These are phyloP conservation scores for Holothuria glaberrima DNA, from an alignment of 35 echinoderm and acorn worm genomes.

Conservation along the genomic window DNA sequence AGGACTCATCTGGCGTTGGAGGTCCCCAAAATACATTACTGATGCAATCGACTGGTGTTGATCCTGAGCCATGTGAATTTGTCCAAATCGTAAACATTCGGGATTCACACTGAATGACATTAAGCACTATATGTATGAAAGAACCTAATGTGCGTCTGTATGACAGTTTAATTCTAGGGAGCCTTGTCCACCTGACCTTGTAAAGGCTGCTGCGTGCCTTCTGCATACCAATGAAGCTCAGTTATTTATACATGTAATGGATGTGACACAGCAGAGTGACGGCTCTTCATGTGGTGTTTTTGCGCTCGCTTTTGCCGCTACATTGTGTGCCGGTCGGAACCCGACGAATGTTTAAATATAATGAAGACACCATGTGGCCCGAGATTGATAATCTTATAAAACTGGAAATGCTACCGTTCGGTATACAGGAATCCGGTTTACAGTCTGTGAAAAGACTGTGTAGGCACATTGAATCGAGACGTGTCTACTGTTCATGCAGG, in stretches of 20 bases:
- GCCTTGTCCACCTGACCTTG: conserved; percentile 12
- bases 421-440: not conserved
- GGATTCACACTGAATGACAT: conserved; percentile 8
- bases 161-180: not conserved
- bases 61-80: not conserved
- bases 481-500: too few species aligned
- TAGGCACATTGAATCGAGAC: too few species aligned
- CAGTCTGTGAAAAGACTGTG: conserved; percentile 4
- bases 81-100: not conserved
- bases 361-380: conserved; percentile 22
- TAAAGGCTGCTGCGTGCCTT: conserved; percentile 12
- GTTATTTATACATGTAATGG: not conserved
- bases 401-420: not conserved
- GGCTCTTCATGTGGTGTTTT: conserved; percentile 13
- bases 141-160: not conserved
- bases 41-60: conserved; percentile 28
- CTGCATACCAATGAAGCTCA: not conserved
- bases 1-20: not conserved
- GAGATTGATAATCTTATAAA: not conserved
- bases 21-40: conserved; percentile 4
- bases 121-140: conserved; percentile 10
- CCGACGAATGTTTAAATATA: not conserved
- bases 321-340: not conserved
- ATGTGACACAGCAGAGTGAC: conserved; percentile 17
- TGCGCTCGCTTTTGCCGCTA: conserved; percentile 5